Base-by-base conservation (phyloP, 2,113 vertebrate species). In the Engystomops pustulosus region DNA sequence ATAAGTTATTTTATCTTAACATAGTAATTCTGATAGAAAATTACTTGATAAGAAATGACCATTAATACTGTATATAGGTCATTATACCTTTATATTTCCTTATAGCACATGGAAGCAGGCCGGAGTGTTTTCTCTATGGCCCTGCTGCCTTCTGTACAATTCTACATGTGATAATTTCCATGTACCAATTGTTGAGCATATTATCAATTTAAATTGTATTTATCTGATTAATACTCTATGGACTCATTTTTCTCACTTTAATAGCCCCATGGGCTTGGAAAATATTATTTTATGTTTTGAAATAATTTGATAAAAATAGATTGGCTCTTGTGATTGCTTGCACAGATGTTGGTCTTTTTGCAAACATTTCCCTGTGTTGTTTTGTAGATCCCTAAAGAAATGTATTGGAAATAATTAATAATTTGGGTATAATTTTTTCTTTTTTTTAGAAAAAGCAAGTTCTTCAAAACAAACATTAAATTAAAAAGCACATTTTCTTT, bases 221-320 rank as follows among this genome's bases (percentile, higher is more conserved):
- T 83, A 83, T 83, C 75, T 83, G 81, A 83, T 83, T 83, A 83
- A 83, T 83, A 83, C 81, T 23, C 70, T 62, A 30, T 25, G 30
- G 81, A 65, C 53, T 83, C 18, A 47, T 75, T 23, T 75, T 75
- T 75, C 70, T 41, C 17, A 62, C 41, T 75, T 75, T 83, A 83
- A 83, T 62, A 51, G 70, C 27, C 81, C 25, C 41, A 25, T 75
- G 81, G 49, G 81, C 30, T 62, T 44, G 32, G 44, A 72, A 80
- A 67, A 83, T 18, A 45, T 75, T 17, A 49, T 75, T 83, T 47
- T 45, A 49, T 83, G 41, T 75, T 65, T 83, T 65, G 62, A 60
- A 83, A 49, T 55, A 75, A 83, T 74, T 70, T 75, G 70, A 65
- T 75, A 83, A 83, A 82, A 74, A 83, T 76, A 70, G 38, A 75